These are phyloP conservation scores for Diachrysia chrysitis DNA, from an alignment of 2,888 invertebrate genomes.

Conservation along the genomic window DNA sequence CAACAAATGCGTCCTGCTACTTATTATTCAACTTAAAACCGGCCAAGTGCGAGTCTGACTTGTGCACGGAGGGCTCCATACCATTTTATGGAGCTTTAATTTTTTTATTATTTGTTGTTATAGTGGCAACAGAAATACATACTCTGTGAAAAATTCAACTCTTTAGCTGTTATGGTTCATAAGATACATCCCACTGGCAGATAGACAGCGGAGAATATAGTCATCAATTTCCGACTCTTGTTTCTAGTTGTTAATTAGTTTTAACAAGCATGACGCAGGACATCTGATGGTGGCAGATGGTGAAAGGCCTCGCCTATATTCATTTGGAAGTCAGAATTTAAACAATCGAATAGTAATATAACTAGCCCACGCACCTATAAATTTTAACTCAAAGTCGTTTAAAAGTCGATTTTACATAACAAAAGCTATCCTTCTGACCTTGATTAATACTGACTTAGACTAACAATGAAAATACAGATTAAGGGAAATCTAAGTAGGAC, in stretches of 20 bases:
- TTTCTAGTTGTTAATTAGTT: conserved; percentile 1
- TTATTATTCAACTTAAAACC: too few species aligned
- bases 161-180: too few species aligned
- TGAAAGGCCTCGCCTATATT: neutral
- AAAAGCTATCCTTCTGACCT: neutral
- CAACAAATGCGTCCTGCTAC: neutral
- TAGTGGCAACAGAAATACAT: too few species aligned
- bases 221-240: neutral
- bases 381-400: neutral
- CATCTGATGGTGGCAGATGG: conserved; percentile 4
- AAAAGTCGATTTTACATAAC: conserved; percentile 2
- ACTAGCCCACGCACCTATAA: conserved; percentile 4
- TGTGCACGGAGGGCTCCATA: too few species aligned
- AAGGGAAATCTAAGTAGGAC: neutral
- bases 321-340: conserved; percentile 1
- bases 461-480: neutral
- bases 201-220: neutral
- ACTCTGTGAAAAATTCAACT: too few species aligned
- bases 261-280: neutral
- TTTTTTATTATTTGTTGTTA: too few species aligned
- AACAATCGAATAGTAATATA: conserved; percentile 1
- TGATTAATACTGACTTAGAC: neutral
- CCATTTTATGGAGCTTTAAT: too few species aligned
- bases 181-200: too few species aligned
- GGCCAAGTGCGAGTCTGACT: too few species aligned